Base-by-base conservation (phyloP, 30 jellyfish, hydroid and myxozoan genomes). In the Calvadosia cruxmelitensis region DNA sequence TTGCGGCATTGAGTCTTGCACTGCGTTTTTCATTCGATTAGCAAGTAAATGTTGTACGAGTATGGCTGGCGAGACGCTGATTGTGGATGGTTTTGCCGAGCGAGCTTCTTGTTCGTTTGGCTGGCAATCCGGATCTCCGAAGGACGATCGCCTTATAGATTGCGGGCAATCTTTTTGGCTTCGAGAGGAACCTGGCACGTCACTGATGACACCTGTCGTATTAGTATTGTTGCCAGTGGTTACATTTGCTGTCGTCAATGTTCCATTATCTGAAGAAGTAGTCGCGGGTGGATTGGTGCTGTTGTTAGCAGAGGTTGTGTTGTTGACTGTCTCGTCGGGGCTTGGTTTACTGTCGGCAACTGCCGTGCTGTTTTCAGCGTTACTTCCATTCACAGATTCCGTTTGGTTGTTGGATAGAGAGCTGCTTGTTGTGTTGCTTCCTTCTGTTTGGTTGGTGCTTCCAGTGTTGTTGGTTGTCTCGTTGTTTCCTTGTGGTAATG, bases 1-100 rank as follows among this genome's bases (percentile, higher is more conserved):
- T 35, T 80, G 86, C 25, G 98, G 98, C 33, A 89, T 42, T 10
- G 98, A 61, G 66, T 81, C 77, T 26, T 78, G 79, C 23, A 81
- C 93, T 34, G 71, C 66, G 64, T 77, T 48, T 50, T 89, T 89
- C 36, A 78, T 80, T 63, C 75, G 75, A 13, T 74, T 77, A 76
- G 69, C 72, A 34, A 89, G 63, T 31, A 77, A 77, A 29, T 76
- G 93, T 70, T 81, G 94, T 31, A 89, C 74, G 7, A 89, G 66
- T 64, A 78, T 93, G 1, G 75, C 85, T 16, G 98, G 94, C 24
- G 94, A 69, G 32, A 89, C 74, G 29, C 90, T 66, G 2, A 81
- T 25, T 0, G 93, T 80, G 0, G 73, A 84, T 79, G 49, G 57
- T 20, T 42, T 42, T 42, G 57, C 15, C 20, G 10, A 5, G 10